Conservation (phyloP, 2,113 vertebrate genomes). For the Uropsilus gracilis region DNA sequence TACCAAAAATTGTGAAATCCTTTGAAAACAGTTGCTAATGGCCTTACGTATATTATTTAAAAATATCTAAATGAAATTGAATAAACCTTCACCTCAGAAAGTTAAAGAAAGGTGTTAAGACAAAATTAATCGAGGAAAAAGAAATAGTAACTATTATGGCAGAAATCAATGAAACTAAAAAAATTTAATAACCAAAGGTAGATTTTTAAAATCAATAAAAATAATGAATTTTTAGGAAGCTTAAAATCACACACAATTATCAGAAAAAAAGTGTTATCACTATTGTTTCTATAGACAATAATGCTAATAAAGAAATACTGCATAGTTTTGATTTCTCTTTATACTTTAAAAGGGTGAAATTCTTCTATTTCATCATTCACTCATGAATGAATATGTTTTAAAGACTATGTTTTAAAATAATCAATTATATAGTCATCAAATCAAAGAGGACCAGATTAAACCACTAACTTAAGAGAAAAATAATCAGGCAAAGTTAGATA, state of each 20-base stretch:
- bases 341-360: background rate
- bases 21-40: background rate
- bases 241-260: background rate
- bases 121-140: no score
- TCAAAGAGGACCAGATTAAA: conserved; percentile 52
- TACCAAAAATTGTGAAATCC: background rate
- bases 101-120: no score
- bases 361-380: background rate
- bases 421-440: conserved; percentile 28
- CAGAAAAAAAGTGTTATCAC: background rate
- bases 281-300: background rate
- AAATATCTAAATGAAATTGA: no score
- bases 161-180: no score
- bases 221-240: background rate
- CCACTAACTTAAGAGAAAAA: background rate
- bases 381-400: background rate
- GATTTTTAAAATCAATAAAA: no score
- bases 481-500: conserved; percentile 63
- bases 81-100: no score
- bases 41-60: no score
- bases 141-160: no score
- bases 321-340: conserved; percentile 13
- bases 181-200: no score
- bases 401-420: conserved; percentile 15
- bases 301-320: background rate